These are phyloP conservation scores for Argya squamiceps DNA, from an alignment of 2,797 vertebrate species.

Conservation along the genomic window DNA sequence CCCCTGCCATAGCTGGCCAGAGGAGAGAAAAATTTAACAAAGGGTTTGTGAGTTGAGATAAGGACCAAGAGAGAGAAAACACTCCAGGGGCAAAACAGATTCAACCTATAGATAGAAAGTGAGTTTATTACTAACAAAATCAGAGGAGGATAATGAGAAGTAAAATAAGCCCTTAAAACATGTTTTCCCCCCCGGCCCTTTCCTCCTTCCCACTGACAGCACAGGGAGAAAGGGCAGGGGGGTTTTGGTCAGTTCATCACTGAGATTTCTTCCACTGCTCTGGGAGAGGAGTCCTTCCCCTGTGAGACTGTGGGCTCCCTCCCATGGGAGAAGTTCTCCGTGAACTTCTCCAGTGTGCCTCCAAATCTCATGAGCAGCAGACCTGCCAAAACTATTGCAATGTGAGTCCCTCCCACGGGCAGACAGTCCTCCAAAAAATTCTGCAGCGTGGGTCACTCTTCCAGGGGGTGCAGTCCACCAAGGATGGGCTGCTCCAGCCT, in stretches of 20 bases:
- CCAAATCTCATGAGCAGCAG: not conserved
- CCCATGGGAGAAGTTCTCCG: accelerated
- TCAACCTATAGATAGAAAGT: not conserved
- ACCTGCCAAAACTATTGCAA: not conserved
- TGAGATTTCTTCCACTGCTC: accelerated
- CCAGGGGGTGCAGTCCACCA: not conserved
- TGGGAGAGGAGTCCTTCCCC: not conserved
- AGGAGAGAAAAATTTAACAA: not conserved
- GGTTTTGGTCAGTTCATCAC: not conserved
- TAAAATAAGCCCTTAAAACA: not conserved
- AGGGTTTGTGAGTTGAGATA: not conserved
- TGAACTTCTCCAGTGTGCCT: accelerated
- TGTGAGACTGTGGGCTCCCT: not conserved
- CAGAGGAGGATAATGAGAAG: not conserved
- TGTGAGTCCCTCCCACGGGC: accelerated
- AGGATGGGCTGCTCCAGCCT: not conserved
- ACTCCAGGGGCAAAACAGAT: not conserved
- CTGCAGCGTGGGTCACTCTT: accelerated
- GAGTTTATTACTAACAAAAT: not conserved
- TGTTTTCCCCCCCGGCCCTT: accelerated
- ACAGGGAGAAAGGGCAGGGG: accelerated
- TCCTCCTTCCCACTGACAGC: not conserved
- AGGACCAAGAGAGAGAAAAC: not conserved
- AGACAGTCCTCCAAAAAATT: not conserved
- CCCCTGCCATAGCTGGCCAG: not conserved